A percentile compares a stretch with the other conserved stretches of the same genome.
These are phyloP conservation scores for Allolobophora icterica DNA, from an alignment of 2,888 invertebrate species.

Conservation along the genomic window DNA sequence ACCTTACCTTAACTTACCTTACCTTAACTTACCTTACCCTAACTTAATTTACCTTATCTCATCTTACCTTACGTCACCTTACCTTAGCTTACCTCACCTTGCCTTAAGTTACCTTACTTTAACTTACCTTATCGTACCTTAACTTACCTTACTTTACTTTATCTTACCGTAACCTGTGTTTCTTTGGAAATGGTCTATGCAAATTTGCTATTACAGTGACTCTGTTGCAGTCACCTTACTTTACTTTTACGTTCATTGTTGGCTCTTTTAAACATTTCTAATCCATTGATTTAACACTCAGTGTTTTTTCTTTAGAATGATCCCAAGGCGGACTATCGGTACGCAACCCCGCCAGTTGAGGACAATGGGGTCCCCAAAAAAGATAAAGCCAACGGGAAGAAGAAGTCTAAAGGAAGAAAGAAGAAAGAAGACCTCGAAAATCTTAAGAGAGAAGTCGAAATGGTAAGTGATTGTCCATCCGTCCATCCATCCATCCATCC, in stretches of 20 bases:
- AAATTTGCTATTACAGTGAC: no score
- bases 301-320: not conserved
- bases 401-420: constrained; percentile 67
- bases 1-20: no score
- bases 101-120: no score
- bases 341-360: not conserved
- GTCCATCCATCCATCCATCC: not conserved
- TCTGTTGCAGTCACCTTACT: not conserved
- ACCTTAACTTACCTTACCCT: no score
- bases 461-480: constrained; percentile 67
- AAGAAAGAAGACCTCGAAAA: constrained; percentile 82
- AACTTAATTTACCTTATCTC: no score
- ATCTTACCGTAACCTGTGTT: no score
- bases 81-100: no score
- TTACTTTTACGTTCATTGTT: not conserved
- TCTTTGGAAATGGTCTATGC: no score
- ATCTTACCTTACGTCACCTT: no score
- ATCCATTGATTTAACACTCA: not conserved
- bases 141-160: no score
- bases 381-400: constrained; percentile 27
- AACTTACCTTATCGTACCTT: no score
- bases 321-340: constrained; percentile 35
- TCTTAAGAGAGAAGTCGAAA: constrained; percentile 98
- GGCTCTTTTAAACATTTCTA: not conserved
- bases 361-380: not conserved